phyloP scores from a whole-genome alignment of 1,140 invertebrate species.

The Drosophila ercepeae region DNA sequence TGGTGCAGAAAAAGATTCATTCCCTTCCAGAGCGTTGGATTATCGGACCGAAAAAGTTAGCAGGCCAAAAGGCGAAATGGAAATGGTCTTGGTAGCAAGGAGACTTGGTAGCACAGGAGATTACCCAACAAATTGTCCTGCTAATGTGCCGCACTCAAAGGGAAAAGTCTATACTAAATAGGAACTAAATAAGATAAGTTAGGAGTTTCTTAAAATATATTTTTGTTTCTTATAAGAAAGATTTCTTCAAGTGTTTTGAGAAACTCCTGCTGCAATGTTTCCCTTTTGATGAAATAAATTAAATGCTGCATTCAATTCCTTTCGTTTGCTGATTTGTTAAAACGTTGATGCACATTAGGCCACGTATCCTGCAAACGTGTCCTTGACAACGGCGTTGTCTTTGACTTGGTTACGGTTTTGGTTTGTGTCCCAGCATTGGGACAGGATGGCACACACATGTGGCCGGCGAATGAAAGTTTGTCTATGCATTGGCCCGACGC shows the following conservation, averaged over 20 bases:
- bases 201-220: not conserved
- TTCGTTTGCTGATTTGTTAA: conserved; percentile 38
- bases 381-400: conserved; percentile 62
- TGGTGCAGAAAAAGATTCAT: conserved; percentile 15
- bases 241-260: too few relatives aligned
- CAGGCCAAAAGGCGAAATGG: conserved; percentile 52
- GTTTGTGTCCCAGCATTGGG: too few relatives aligned
- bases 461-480: conserved; percentile 50
- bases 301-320: conserved; percentile 17
- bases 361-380: conserved; percentile 39
- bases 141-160: conserved; percentile 59
- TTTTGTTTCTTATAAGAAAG: too few relatives aligned
- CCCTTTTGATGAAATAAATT: conserved; percentile 53
- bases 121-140: conserved; percentile 76
- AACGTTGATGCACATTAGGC: conserved; percentile 62
- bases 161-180: conserved; percentile 1
- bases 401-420: conserved; percentile 5
- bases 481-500: conserved; percentile 40
- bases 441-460: conserved; percentile 15
- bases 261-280: conserved; percentile 20
- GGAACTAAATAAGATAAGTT: not conserved
- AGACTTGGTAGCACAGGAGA: conserved; percentile 51
- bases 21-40: conserved; percentile 42
- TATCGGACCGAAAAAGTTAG: conserved; percentile 63
- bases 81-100: conserved; percentile 36